A percentile compares a stretch with the other conserved stretches of the same genome.
These are phyloP conservation scores for Rousettus leschenaultii DNA, from an alignment of 2,113 vertebrate species.

Conservation along the genomic window DNA sequence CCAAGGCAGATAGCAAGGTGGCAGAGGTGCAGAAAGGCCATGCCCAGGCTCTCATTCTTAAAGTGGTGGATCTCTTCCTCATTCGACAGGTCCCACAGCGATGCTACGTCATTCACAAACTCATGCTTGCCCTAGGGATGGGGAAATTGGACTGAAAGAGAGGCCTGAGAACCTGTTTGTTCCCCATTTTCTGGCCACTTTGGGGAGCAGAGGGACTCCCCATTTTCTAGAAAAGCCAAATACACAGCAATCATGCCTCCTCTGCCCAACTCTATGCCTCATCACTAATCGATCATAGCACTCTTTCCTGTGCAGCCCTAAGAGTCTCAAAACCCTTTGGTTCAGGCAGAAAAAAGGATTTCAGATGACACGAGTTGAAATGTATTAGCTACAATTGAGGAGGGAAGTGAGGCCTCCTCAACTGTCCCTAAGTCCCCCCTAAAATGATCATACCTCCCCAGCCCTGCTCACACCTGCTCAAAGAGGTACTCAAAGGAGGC, in stretches of 20 bases:
- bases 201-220: not conserved
- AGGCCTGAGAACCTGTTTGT: fast-evolving
- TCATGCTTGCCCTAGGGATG: conserved; percentile 88
- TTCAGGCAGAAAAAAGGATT: not conserved
- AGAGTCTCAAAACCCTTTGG: not conserved
- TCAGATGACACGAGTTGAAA: not conserved
- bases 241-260: not conserved
- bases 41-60: conserved; percentile 94
- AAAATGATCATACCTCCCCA: not conserved
- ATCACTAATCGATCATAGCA: not conserved
- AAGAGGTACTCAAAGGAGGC: conserved; percentile 92
- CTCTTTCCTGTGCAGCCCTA: not conserved
- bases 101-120: conserved; percentile 89
- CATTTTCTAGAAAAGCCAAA: not conserved
- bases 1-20: conserved; percentile 83
- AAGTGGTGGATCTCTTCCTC: conserved; percentile 88
- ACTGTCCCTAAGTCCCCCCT: not conserved
- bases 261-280: not conserved
- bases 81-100: conserved; percentile 80
- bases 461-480: conserved; percentile 84
- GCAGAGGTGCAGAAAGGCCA: conserved; percentile 94
- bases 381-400: not conserved
- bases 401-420: not conserved
- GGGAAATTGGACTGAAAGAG: not conserved
- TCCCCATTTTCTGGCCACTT: not conserved